Evolutionary conservation across 1,140 invertebrate genomes (phyloP), one percentile per base, ranked within the genome.

Genomic region (Laupala kohalensis): DNA sequence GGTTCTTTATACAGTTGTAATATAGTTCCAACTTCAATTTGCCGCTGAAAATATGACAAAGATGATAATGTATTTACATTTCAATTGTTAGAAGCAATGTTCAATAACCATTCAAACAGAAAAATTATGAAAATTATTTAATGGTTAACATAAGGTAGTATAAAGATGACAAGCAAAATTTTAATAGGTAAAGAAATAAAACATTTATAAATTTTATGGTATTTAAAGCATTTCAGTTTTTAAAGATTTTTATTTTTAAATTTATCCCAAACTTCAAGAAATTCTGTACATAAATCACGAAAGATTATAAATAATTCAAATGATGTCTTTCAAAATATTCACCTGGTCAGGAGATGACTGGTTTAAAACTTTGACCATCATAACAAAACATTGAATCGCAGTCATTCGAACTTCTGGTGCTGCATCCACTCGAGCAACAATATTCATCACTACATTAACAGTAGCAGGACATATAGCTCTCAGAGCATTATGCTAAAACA

Each of bases 381-480:
- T 77, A 9, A 83, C 80, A 72, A 86, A 84, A 76, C 85, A 86
- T 73, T 84, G 82, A 19, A 87, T 77, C n/a, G 83, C 83, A 5
- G 82, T 77, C 53, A 76, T 72, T 37, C 83, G 81, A 30, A 84
- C 72, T 13, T 77, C 76, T 64, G 76, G 75, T 25, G 77, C 73
- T 74, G 79, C 78, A 70, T 80, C 77, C 78, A 78, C 74, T 73
- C 79, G 78, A 74, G 82, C 76, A 74, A 85, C 76, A 24, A 81
- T 78, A 77, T 81, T 81, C 76, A 86, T 82, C 28, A 87, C 77
- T 72, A 88, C 79, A 74, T 86, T 85, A 27, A 86, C 80, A 5
- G 86, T 88, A 13, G 87, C 86, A 19, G 87, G 87, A 74, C 85
- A 87, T 68, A 87, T 84, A 23, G 85, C 85, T 70, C 83, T 80